Evolutionary conservation across 2,113 vertebrate genomes (phyloP).

Genomic region (Bufo gargarizans): DNA sequence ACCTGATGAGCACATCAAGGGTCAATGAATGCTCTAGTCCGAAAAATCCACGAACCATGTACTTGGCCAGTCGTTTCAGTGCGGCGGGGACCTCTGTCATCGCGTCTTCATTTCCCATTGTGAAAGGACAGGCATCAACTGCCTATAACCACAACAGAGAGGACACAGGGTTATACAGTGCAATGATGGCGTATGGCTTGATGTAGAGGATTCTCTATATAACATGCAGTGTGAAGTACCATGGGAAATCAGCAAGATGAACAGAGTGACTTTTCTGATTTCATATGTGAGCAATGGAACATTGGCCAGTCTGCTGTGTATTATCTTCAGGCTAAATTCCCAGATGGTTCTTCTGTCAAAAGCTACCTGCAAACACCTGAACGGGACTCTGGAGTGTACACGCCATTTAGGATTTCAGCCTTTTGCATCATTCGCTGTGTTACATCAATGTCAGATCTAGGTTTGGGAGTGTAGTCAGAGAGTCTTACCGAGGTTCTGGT

Average conservation of each 20-base stretch:
- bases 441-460: neutral
- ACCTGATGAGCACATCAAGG: conserved; percentile 62
- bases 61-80: conserved; percentile 68
- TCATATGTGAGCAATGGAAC: neutral
- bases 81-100: conserved; percentile 59
- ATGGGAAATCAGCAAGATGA: neutral
- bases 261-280: neutral
- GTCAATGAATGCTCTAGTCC: conserved; percentile 62
- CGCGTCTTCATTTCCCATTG: conserved; percentile 53
- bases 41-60: conserved; percentile 65
- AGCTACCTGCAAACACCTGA: conserved; percentile 2
- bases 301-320: neutral
- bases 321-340: conserved; percentile 4
- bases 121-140: neutral
- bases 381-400: neutral
- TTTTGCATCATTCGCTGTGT: conserved; percentile 51
- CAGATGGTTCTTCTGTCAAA: conserved; percentile 8
- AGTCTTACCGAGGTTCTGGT: neutral
- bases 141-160: neutral
- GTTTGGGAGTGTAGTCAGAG: neutral
- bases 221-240: neutral
- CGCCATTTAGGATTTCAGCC: conserved; percentile 20
- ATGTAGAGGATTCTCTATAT: neutral
- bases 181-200: neutral
- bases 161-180: neutral